A percentile compares a stretch with the other conserved stretches of the same genome.
Conservation (phyloP, 2,113 vertebrate species). For the Sebastes fasciatus region DNA sequence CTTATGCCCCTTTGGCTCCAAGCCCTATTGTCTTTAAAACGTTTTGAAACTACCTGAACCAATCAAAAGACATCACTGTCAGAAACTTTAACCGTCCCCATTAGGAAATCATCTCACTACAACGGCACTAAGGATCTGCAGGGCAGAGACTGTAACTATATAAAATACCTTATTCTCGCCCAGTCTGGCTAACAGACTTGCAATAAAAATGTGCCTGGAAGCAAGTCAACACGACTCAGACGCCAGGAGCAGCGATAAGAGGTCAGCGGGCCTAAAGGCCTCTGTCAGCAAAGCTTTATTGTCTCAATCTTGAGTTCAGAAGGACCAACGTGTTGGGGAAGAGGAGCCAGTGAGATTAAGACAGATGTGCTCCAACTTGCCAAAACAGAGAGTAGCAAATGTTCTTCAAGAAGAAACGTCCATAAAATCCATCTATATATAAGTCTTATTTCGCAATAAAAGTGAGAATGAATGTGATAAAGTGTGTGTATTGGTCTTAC, state of each 20-base stretch:
- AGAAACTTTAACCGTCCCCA: neutral
- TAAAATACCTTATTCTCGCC: conserved; percentile 54
- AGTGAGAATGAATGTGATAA: neutral
- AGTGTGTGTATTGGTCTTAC: conserved; percentile 82
- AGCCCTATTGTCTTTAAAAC: too few species aligned
- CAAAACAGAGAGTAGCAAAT: neutral
- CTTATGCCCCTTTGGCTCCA: too few species aligned
- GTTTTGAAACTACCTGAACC: too few species aligned
- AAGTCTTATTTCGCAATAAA: conserved; percentile 16
- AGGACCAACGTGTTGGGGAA: neutral
- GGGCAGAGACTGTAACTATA: conserved; percentile 20
- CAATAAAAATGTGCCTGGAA: conserved; percentile 77
- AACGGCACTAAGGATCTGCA: conserved; percentile 4
- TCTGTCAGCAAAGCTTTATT: conserved; percentile 58
- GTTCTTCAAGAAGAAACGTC: conserved; percentile 18
- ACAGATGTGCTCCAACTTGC: neutral
- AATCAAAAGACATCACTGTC: too few species aligned
- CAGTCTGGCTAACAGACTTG: conserved; percentile 27
- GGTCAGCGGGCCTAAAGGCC: conserved; percentile 34
- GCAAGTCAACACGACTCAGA: conserved; percentile 40
- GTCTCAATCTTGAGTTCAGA: conserved; percentile 37
- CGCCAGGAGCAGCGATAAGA: conserved; percentile 6
- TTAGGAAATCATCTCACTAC: conserved; percentile 3
- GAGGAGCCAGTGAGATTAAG: neutral
- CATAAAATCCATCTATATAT: neutral